Evolutionary conservation across 1,140 invertebrate genomes (phyloP).

Genomic region (Drosophila mayri): DNA sequence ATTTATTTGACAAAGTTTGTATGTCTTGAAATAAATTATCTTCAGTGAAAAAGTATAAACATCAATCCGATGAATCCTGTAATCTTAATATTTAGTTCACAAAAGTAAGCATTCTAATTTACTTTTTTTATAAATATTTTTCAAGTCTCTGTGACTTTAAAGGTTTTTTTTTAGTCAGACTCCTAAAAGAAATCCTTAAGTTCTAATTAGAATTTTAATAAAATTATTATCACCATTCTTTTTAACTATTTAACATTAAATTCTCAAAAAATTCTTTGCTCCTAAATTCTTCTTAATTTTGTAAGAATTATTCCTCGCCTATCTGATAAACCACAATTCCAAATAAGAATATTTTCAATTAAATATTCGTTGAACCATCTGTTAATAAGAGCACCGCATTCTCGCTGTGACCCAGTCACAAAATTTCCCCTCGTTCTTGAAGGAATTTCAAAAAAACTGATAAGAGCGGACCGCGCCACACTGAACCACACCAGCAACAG

Average conservation of each 20-base stretch:
- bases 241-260: neutral
- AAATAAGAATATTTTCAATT: neutral
- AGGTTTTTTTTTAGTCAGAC: no score
- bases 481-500: slow-evolving; percentile 12
- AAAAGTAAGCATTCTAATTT: no score
- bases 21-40: no score
- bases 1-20: no score
- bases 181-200: neutral
- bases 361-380: neutral
- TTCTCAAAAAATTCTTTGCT: neutral
- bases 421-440: slow-evolving; percentile 10
- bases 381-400: neutral
- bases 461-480: slow-evolving; percentile 44
- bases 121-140: no score
- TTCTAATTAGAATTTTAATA: neutral
- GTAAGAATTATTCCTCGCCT: no score
- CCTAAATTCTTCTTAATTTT: no score
- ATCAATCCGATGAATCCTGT: no score
- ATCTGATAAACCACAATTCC: neutral
- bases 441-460: slow-evolving; percentile 65
- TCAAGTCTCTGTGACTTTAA: no score
- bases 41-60: no score
- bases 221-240: neutral
- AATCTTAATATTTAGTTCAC: no score
- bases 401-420: slow-evolving; percentile 4